phyloP scores from a whole-genome alignment of 2,797 vertebrate genomes.

The Scarus forsteni region DNA sequence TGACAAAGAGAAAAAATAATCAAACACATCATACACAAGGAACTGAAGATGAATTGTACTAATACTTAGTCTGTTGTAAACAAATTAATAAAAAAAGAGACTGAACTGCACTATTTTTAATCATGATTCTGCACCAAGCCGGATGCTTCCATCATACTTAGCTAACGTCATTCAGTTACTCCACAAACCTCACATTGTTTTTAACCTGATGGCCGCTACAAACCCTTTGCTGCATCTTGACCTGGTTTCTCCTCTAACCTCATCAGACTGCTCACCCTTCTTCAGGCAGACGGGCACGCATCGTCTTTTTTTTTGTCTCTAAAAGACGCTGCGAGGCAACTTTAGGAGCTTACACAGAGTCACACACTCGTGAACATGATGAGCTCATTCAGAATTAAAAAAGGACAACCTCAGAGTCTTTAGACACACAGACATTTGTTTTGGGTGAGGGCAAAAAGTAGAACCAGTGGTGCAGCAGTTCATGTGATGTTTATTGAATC shows the following conservation, averaged over 20 bases:
- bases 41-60: too few species aligned
- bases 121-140: too few species aligned
- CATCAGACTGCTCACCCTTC: not conserved
- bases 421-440: slow-evolving; percentile 1
- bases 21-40: too few species aligned
- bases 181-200: not conserved
- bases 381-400: slow-evolving; percentile 39
- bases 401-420: slow-evolving; percentile 12
- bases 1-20: too few species aligned
- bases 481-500: slow-evolving; percentile 34
- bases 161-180: not conserved
- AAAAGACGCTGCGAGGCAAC: slow-evolving; percentile 23
- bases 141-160: not conserved
- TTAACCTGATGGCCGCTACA: not conserved
- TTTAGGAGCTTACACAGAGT: slow-evolving; percentile 7
- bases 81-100: too few species aligned
- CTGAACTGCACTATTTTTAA: too few species aligned
- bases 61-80: too few species aligned
- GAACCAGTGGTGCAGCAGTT: slow-evolving; percentile 16
- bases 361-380: slow-evolving; percentile 31
- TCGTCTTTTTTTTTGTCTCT: slow-evolving; percentile 30
- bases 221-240: slow-evolving; percentile 14
- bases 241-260: slow-evolving; percentile 5
- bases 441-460: slow-evolving; percentile 6
- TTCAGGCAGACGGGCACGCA: slow-evolving; percentile 13